Evolutionary conservation across 2,888 invertebrate genomes (phyloP), one percentile per base, ranked within the genome.

Genomic region (Eupithecia pulchellata): DNA sequence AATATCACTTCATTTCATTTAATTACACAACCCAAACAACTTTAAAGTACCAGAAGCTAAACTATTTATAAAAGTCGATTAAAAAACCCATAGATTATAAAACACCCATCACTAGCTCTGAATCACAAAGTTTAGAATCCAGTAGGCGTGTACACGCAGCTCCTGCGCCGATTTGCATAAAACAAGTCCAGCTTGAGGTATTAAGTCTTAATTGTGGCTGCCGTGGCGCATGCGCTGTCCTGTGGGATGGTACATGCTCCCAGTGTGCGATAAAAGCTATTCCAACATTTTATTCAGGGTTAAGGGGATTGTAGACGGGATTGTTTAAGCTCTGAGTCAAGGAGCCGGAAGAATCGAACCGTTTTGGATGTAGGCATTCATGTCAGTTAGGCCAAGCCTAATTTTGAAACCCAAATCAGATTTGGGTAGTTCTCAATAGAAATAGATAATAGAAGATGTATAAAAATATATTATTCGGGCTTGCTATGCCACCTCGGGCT

Each of bases 201-300:
- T 94, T 93, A 92, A 92, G 92, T 90, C 93, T 94, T 94, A 93
- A 94, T 94, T 94, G 93, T 93, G 87, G 87, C 74, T 84, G 86
- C 88, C 85, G 86, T 85, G 86, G 86, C 82, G 83, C 82, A 82
- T 79, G 81, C 84, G 52, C 72, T 78, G 78, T 81, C 85, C 82
- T 76, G 88, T 90, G 88, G 91, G 91, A 89, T 79, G 90, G 71
- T 82, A 91, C 91, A 91, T 86, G 91, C 87, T 82, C 87, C 87
- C 78, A 78, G 79, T 63, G 76, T 77, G 80, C 84, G 91, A 91
- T 91, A 91, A 91, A 89, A 83, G 84, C 84, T 78, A 84, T 86
- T 85, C 85, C 84, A 87, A 87, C 88, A 88, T 88, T 91, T 90
- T 89, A 90, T 87, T 89, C 82, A 69, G 34, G 11, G 4, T 9